Conservation (phyloP, 2,113 vertebrate genomes). For the Tupaia tana region DNA sequence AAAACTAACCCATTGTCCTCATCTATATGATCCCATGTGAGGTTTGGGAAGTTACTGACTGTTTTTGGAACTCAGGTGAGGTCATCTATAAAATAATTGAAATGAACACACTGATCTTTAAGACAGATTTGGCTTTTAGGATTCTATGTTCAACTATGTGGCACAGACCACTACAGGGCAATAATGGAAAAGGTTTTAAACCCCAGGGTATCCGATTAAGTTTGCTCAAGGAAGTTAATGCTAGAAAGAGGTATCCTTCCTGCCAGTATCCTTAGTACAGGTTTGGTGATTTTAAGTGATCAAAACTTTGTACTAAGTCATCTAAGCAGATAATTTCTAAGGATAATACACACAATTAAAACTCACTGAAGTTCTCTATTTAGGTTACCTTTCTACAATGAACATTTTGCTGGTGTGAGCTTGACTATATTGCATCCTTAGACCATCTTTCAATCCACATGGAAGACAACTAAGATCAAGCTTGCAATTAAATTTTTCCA, state of each 20-base stretch:
- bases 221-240: background rate
- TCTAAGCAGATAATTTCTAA: background rate
- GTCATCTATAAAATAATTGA: background rate
- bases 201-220: background rate
- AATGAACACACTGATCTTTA: background rate
- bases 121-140: background rate
- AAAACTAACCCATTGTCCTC: background rate
- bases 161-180: background rate
- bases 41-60: background rate
- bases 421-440: slow-evolving; percentile 45
- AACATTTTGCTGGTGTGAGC: slow-evolving; percentile 24
- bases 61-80: background rate
- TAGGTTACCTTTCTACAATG: slow-evolving; percentile 44
- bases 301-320: slow-evolving; percentile 20
- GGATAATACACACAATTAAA: slow-evolving; percentile 48
- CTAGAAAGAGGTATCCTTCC: background rate
- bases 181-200: background rate
- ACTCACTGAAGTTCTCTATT: background rate
- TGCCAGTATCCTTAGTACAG: background rate
- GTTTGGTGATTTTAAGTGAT: background rate
- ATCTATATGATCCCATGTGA: background rate
- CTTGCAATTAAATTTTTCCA: slow-evolving; percentile 71
- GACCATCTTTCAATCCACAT: slow-evolving; percentile 45
- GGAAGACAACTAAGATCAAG: slow-evolving; percentile 65
- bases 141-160: background rate